These are phyloP conservation scores for Meles meles DNA, from an alignment of 2,113 vertebrate genomes.

Conservation along the genomic window DNA sequence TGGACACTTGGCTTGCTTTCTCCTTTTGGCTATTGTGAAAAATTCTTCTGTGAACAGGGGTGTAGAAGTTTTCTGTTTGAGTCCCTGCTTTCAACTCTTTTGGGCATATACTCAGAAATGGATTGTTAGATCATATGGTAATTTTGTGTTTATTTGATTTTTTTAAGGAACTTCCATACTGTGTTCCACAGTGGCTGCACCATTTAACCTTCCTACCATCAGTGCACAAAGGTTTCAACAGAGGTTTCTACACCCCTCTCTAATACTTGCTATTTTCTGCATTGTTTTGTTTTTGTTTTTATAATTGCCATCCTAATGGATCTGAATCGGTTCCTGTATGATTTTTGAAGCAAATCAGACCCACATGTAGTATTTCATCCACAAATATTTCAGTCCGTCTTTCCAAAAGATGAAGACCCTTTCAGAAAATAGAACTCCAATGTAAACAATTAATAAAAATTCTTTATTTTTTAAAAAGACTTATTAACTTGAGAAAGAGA, in stretches of 20 bases:
- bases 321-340: background rate
- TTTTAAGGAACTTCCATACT: background rate
- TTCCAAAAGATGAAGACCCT: background rate
- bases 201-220: background rate
- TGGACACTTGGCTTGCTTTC: background rate
- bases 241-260: background rate
- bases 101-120: background rate
- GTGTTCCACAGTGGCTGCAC: background rate
- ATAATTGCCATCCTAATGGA: background rate
- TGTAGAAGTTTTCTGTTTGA: background rate
- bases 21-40: background rate
- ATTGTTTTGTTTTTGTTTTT: background rate
- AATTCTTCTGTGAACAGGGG: background rate
- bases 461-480: background rate
- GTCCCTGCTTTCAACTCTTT: background rate
- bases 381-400: background rate
- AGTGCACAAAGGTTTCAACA: background rate
- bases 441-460: background rate
- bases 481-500: too few species aligned
- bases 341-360: slow-evolving; percentile 11
- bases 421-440: slow-evolving; percentile 7
- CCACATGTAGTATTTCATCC: background rate
- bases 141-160: background rate
- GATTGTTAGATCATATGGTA: background rate
- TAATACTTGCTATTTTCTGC: background rate